These are phyloP conservation scores for Saccopteryx bilineata DNA, from an alignment of 2,113 vertebrate genomes.

Conservation along the genomic window DNA sequence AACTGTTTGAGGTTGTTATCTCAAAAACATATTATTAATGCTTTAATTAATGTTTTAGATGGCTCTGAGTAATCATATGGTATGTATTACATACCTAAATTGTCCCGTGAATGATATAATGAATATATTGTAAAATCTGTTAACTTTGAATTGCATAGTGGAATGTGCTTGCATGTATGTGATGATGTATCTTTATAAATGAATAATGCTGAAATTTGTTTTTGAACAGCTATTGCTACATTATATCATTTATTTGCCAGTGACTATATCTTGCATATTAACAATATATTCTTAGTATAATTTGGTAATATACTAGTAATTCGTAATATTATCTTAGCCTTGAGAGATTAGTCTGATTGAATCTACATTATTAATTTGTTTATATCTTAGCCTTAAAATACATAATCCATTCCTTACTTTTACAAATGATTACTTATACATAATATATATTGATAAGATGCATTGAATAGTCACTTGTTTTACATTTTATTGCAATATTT, in stretches of 20 bases:
- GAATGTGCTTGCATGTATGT: constrained; percentile 51
- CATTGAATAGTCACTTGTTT: constrained; percentile 7
- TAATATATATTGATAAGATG: background rate
- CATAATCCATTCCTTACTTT: background rate
- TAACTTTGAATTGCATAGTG: constrained; percentile 70
- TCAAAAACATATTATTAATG: constrained; percentile 61
- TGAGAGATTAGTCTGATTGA: background rate
- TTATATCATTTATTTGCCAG: constrained; percentile 52
- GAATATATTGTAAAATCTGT: constrained; percentile 75
- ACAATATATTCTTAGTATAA: constrained; percentile 19
- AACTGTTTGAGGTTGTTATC: constrained; percentile 69
- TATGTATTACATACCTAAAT: constrained; percentile 67
- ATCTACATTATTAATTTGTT: constrained; percentile 6
- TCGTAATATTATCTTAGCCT: background rate
- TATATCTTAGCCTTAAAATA: constrained; percentile 23
- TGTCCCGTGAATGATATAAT: constrained; percentile 76
- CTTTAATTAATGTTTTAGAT: constrained; percentile 80
- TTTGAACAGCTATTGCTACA: constrained; percentile 41
- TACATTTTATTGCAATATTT: background rate
- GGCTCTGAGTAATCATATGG: constrained; percentile 77
- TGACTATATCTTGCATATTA: constrained; percentile 38
- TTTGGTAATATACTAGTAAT: constrained; percentile 39
- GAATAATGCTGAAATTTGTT: constrained; percentile 43
- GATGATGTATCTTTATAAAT: constrained; percentile 61
- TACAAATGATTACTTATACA: background rate